These are phyloP conservation scores for Pristionchus entomophagus DNA, from an alignment of 2,888 invertebrate species.

Conservation along the genomic window DNA sequence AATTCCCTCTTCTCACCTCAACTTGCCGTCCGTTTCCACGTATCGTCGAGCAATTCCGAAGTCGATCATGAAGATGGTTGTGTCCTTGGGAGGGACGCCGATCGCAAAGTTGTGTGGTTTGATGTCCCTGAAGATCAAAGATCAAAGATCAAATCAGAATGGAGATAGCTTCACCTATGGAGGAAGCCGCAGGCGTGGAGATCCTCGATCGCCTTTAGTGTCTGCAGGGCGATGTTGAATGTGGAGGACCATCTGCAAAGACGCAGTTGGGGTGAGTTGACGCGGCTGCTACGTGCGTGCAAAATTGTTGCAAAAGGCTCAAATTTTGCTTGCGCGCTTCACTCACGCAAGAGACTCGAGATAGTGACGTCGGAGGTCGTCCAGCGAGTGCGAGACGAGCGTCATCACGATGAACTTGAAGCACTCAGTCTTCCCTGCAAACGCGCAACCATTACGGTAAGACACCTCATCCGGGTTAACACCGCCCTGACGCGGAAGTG, in stretches of 20 bases:
- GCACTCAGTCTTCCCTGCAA: neutral
- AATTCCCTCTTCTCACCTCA: conserved; percentile 33
- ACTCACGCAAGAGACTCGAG: conserved; percentile 3
- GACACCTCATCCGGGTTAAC: neutral
- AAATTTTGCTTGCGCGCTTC: neutral
- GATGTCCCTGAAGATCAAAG: conserved; percentile 44
- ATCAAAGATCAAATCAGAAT: conserved; percentile 6
- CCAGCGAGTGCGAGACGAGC: conserved; percentile 21
- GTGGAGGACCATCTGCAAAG: conserved; percentile 14
- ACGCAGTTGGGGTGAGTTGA: neutral
- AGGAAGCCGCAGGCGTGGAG: conserved; percentile 31
- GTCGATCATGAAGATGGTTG: conserved; percentile 41
- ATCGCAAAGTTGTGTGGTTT: conserved; percentile 44
- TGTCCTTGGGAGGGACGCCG: conserved; percentile 7
- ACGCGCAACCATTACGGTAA: neutral
- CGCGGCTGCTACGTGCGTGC: too few species aligned
- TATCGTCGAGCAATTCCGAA: conserved; percentile 34
- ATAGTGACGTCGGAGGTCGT: conserved; percentile 1
- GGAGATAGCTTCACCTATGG: conserved; percentile 3
- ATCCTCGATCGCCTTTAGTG: neutral
- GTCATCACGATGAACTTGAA: conserved; percentile 44
- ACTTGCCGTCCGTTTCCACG: conserved; percentile 27
- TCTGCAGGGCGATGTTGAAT: conserved; percentile 24
- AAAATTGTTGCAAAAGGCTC: too few species aligned
- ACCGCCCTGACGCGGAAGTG: too few species aligned